Percentiles rank a stretch among this genome's conserved stretches.
Conservation (phyloP, 2,888 invertebrate species). For the Bursaphelenchus okinawaensis region DNA sequence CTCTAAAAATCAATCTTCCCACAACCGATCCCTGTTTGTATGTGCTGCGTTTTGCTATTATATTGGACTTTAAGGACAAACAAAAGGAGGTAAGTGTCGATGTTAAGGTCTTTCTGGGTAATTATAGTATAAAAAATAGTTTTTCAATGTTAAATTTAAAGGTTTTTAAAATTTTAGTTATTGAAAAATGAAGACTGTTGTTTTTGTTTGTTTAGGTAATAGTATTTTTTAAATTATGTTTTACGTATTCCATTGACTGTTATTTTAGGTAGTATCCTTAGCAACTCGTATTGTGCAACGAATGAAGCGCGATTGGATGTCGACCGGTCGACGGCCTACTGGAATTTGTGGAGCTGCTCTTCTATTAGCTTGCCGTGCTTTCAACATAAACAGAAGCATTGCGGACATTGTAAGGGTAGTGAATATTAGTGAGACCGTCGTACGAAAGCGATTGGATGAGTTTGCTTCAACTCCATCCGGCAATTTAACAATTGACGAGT, state of each 20-base stretch:
- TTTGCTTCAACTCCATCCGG: conserved; percentile 95
- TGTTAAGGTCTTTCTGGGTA: not conserved
- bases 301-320: conserved; percentile 96
- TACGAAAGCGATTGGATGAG: conserved; percentile 68
- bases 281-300: conserved; percentile 86
- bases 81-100: conserved; percentile 68
- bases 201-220: not conserved
- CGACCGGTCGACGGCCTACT: conserved; percentile 88
- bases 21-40: conserved; percentile 84
- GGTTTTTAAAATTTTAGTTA: conserved; percentile 6
- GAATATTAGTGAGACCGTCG: conserved; percentile 54
- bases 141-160: too few species aligned
- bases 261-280: conserved; percentile 74
- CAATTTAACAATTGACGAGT: conserved; percentile 87
- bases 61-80: conserved; percentile 78
- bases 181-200: not conserved
- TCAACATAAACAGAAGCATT: conserved; percentile 62
- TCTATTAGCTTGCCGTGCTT: conserved; percentile 85
- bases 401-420: conserved; percentile 53
- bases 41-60: conserved; percentile 86
- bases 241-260: too few species aligned
- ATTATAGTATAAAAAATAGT: not conserved
- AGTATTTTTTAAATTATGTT: conserved; percentile 11
- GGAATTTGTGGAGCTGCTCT: conserved; percentile 96
- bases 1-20: conserved; percentile 70